phyloP scores from a whole-genome alignment of 1,140 invertebrate species.

The Ditylenchus dipsaci region DNA sequence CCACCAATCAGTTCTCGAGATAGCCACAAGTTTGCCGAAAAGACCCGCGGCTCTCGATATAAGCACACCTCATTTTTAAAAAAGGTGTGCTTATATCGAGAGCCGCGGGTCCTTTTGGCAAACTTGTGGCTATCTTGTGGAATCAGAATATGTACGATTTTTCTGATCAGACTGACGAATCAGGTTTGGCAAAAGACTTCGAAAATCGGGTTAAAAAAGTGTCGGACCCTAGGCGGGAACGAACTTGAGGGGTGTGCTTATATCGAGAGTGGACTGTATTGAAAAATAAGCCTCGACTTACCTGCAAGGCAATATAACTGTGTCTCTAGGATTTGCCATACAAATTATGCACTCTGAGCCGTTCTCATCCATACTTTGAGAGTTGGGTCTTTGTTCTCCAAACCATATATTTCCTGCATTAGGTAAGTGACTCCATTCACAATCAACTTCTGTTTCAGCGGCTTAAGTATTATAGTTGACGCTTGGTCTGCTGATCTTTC shows the following conservation, averaged over 20 bases:
- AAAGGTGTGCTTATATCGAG: neutral
- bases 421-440: conserved; percentile 94
- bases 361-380: conserved; percentile 71
- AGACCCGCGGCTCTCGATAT: too few relatives aligned
- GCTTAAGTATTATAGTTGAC: conserved; percentile 79
- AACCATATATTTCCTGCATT: conserved; percentile 97
- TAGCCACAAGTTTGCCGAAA: too few relatives aligned
- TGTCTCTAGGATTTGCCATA: conserved; percentile 94
- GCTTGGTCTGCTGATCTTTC: conserved; percentile 77
- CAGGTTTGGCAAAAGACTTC: too few relatives aligned
- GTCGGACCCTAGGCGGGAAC: too few relatives aligned
- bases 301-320: conserved; percentile 90
- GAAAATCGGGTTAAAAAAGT: too few relatives aligned
- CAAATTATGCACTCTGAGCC: conserved; percentile 98
- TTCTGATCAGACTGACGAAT: too few relatives aligned
- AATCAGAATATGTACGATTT: too few relatives aligned
- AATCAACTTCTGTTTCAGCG: conserved; percentile 94
- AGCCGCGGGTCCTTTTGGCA: too few relatives aligned
- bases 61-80: neutral
- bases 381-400: conserved; percentile 79
- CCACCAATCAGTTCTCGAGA: too few relatives aligned
- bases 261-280: neutral
- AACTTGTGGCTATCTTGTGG: neutral
- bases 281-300: neutral
- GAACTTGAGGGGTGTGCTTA: too few relatives aligned